Evolutionary conservation across 2,113 vertebrate species (phyloP).

Genomic region (Daubentonia madagascariensis): DNA sequence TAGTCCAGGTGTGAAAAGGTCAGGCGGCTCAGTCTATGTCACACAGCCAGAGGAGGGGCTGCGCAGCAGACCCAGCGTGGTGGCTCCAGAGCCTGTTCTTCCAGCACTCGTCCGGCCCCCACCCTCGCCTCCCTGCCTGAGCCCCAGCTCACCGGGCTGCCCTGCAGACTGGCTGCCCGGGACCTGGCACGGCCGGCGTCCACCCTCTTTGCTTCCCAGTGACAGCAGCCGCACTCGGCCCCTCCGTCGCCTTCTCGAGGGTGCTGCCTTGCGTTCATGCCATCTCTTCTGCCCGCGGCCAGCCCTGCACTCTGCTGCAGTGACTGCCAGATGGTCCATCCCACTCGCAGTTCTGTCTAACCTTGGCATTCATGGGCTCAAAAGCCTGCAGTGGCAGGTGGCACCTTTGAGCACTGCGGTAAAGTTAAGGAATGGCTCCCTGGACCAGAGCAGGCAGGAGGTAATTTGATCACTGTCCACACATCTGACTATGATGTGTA

Average conservation of each 20-base stretch:
- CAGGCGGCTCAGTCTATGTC: neutral
- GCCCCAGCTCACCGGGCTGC: too few relatives aligned
- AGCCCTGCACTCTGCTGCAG: neutral
- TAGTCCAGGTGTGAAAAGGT: neutral
- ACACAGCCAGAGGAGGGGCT: neutral
- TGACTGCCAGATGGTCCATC: neutral
- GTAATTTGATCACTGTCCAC: neutral
- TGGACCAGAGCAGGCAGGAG: neutral
- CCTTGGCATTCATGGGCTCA: neutral
- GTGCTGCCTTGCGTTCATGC: too few relatives aligned
- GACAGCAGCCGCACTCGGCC: too few relatives aligned
- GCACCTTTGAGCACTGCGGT: neutral
- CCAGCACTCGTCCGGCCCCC: too few relatives aligned
- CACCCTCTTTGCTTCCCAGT: neutral
- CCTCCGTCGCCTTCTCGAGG: neutral
- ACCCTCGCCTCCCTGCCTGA: too few relatives aligned
- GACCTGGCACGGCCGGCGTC: rapidly evolving
- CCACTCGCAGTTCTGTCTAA: neutral
- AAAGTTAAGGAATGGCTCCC: neutral
- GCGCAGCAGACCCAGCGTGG: neutral
- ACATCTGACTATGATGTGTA: neutral
- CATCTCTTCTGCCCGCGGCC: too few relatives aligned
- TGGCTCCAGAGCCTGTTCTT: neutral
- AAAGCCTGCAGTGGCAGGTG: neutral
- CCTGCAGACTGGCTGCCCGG: neutral